Evolutionary conservation across 2,113 vertebrate genomes (phyloP), one percentile per base, ranked within the genome.

Genomic region (Caretta caretta): DNA sequence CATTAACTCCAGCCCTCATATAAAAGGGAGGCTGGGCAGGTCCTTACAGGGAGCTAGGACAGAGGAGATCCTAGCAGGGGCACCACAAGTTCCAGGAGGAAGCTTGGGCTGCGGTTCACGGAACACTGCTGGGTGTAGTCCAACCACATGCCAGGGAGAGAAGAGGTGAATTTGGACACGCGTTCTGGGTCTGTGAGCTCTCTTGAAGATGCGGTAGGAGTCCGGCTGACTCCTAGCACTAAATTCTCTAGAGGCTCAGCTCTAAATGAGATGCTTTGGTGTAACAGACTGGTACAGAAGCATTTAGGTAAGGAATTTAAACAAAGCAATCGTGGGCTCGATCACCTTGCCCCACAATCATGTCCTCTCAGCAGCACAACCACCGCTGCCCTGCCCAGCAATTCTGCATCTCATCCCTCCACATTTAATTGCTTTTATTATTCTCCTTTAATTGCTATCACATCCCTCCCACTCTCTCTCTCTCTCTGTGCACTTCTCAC

Each of bases 381-480:
- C 83, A 80, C 95, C 92, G 90, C 87, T 75, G 85, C 89, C 31
- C 78, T 57, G 94, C 93, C 53, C 7, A 86, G 79, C 88, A 19
- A 48, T 48, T 69, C 86, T 69, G 91, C 90, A 50, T 78, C 83
- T 90, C 92, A 59, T 83, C 84, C 86, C 50, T 94, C 86, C 93
- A 86, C 84, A 79, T 65, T 93, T 95, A 85, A 90, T 72, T 69
- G 50, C 85, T 78, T 94, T 95, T 87, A 92, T 89, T 75, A 12
- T 90, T 82, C 76, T 85, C 76, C 75, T 84, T 82, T 94, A 94
- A 95, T 92, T 83, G 88, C 93, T 95, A 86, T 35, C 84, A 3
- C 8, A 85, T 90, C 93, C 85, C 90, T 96, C 87, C 81, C 65
- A 83, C 57, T 87, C 82, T 59, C 90, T 93, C 0, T 65, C 62